Base-by-base conservation (phyloP, 37 sponge, comb jelly and placozoan species). In the Lycopodina hypogea region DNA sequence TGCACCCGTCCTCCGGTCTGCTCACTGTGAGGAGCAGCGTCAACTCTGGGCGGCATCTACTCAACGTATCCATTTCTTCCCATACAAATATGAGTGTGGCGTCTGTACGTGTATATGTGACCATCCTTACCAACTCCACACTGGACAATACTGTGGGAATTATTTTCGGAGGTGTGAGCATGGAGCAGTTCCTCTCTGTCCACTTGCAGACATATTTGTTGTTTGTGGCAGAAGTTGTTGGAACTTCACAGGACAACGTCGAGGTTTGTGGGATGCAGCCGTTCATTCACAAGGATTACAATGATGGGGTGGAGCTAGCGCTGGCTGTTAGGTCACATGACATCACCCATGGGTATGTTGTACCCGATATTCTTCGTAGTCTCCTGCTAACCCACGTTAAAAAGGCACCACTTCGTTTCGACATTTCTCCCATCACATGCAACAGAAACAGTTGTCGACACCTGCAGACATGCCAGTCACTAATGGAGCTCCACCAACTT, bases 391-490 rank as follows among this genome's bases (percentile, higher is more conserved):
- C 68, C 34, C 45, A 67, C 40, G 1, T n/a, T n/a, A n/a, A 58
- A 7, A 22, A 50, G 3, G 15, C 56, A 29, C 42, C 3, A 1
- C 39, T 26, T 38, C 38, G 55, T 17, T 42, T 48, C 17, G 32
- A 48, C 37, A 30, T 71, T 15, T 50, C 57, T 0, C 74, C 72
- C 37, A 41, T 14, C 56, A 34, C 57, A 6, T 89, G 90, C 55
- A 9, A 26, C 33, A 6, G 39, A 9, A 68, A 82, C 4, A 84
- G 75, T 9, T 89, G 90, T 37, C 58, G 56, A 11, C 68, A 83
- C 56, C 66, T 79, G 0, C 84, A 84, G 42, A 65, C 9, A 19
- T 89, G 90, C 36, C 28, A 30, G 1, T 65, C 72, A 1, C 8
- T 34, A 0, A 7, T 85, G 8, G 18, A 69, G 9, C 18, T 72